A percentile compares a stretch with the other conserved stretches of the same genome.
Conservation (phyloP, 2,797 vertebrate species). For the Clarias fuscus region DNA sequence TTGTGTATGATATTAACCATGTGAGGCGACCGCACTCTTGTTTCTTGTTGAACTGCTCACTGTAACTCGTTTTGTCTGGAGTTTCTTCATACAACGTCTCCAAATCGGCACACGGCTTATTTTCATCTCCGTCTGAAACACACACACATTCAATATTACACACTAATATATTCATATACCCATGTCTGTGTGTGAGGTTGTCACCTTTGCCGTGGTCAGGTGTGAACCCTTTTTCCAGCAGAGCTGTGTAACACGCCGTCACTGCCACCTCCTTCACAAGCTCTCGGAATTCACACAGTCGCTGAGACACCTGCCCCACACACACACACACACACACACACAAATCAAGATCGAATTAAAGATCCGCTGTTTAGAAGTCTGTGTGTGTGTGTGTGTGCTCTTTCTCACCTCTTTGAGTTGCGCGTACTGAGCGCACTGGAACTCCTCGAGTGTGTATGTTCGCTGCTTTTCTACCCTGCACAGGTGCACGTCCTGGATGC, state of each 20-base stretch:
- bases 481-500: conserved; percentile 73
- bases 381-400: too few relatives aligned
- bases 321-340: too few relatives aligned
- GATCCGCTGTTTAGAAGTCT: too few relatives aligned
- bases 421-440: conserved; percentile 69
- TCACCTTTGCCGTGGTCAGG: conserved; percentile 59
- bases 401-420: conserved; percentile 74
- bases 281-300: conserved; percentile 75
- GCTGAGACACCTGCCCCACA: conserved; percentile 67
- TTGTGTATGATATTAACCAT: conserved; percentile 68
- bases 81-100: conserved; percentile 61
- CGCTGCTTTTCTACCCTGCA: conserved; percentile 73
- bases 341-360: too few relatives aligned
- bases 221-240: conserved; percentile 67
- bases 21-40: conserved; percentile 71
- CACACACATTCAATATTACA: conserved; percentile 5
- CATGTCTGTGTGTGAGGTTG: conserved; percentile 37
- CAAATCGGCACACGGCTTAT: conserved; percentile 32
- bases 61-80: conserved; percentile 66
- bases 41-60: conserved; percentile 70
- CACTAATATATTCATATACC: background rate
- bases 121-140: conserved; percentile 44
- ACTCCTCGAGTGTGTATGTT: conserved; percentile 79
- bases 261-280: conserved; percentile 78
- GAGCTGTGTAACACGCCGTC: conserved; percentile 71